Percentiles rank a stretch among this genome's conserved stretches.
Evolutionary conservation across 2,888 invertebrate species (phyloP).

Genomic region (Archips crataeganus): DNA sequence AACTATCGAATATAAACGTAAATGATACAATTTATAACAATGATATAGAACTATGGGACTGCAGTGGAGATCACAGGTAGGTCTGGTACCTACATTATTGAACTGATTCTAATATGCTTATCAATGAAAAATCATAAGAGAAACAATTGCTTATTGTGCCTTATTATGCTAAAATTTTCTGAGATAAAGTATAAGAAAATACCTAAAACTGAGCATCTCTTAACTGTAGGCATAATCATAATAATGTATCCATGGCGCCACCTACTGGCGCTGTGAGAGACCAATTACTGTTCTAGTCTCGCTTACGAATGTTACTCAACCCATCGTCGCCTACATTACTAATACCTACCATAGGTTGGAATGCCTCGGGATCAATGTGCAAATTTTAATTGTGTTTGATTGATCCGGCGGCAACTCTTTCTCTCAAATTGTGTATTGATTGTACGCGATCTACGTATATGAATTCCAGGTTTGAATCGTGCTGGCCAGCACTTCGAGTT

Average conservation of each 20-base stretch:
- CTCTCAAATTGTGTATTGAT: no score
- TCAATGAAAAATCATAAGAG: no score
- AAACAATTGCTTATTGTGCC: background rate
- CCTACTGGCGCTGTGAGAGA: background rate
- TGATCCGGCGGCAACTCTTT: no score
- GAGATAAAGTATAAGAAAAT: background rate
- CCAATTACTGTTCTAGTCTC: background rate
- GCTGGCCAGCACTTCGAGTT: constrained; percentile 91
- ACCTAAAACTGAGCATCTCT: background rate
- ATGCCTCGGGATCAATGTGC: background rate
- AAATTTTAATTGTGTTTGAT: no score
- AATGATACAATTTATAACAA: constrained; percentile 85
- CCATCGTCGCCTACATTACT: background rate
- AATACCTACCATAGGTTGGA: background rate
- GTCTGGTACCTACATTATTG: constrained; percentile 77
- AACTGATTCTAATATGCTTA: background rate
- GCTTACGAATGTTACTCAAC: constrained; percentile 1
- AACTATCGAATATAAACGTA: constrained; percentile 86
- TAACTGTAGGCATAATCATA: background rate
- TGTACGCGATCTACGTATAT: no score
- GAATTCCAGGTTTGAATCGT: constrained; percentile 87
- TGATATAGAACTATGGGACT: constrained; percentile 93
- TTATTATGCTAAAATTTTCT: background rate
- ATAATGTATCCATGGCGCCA: background rate
- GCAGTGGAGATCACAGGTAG: constrained; percentile 91